Conservation (phyloP, 2,113 vertebrate genomes). For the Ailurus styani region DNA sequence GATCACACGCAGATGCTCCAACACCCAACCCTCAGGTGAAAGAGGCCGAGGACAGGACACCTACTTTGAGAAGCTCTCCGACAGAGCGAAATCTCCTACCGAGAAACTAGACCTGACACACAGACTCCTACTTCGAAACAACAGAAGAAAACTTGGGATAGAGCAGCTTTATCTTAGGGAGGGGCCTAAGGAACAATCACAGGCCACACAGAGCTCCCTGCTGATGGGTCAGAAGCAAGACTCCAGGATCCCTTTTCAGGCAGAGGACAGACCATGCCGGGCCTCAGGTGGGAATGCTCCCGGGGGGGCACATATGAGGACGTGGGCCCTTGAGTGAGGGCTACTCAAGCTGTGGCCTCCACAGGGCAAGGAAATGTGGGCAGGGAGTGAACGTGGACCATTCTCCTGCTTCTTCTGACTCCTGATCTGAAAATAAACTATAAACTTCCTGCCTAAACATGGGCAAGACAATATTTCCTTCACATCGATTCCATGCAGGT, state of each 20-base stretch:
- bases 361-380: neutral
- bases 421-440: neutral
- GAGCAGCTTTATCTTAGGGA: neutral
- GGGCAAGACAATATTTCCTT: too few species aligned
- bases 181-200: too few species aligned
- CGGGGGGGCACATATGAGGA: neutral
- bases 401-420: neutral
- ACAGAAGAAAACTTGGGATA: neutral
- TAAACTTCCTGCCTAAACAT: fast-evolving
- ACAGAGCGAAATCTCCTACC: neutral
- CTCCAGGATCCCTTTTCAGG: neutral
- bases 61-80: neutral
- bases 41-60: neutral
- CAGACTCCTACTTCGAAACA: neutral
- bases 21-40: neutral
- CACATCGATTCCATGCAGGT: neutral
- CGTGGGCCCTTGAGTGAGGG: fast-evolving
- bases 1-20: neutral
- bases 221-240: neutral
- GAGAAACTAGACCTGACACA: neutral
- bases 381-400: neutral
- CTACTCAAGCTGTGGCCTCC: neutral
- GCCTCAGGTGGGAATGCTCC: neutral
- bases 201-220: too few species aligned
- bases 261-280: neutral